These are phyloP conservation scores for Mesorhabditis belari DNA, from an alignment of 2,888 invertebrate genomes.

Conservation along the genomic window DNA sequence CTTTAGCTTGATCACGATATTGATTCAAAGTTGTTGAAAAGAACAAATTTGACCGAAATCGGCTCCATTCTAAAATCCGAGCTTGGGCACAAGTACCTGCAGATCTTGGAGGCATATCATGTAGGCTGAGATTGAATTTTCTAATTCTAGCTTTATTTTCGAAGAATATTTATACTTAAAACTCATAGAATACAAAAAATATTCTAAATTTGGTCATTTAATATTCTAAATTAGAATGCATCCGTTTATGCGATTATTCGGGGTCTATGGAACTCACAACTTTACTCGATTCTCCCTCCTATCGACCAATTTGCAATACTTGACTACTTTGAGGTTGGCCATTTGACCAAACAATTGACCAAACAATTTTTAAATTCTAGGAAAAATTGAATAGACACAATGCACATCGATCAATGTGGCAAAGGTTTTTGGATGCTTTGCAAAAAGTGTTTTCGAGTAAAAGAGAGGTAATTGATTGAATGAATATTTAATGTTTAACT, in stretches of 20 bases:
- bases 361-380: too few species aligned
- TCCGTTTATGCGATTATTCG: slow-evolving; percentile 28
- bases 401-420: slow-evolving; percentile 24
- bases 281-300: slow-evolving; percentile 20
- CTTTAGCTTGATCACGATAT: too few species aligned
- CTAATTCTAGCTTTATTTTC: not conserved
- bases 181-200: too few species aligned
- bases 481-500: too few species aligned
- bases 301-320: slow-evolving; percentile 30
- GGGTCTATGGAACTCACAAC: slow-evolving; percentile 22
- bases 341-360: too few species aligned
- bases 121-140: too few species aligned
- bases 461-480: not conserved
- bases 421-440: slow-evolving; percentile 17
- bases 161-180: not conserved
- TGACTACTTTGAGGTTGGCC: slow-evolving; percentile 22
- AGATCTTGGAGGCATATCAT: not conserved
- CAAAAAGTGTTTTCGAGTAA: not conserved
- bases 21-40: too few species aligned
- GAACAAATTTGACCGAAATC: not conserved
- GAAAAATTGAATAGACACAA: slow-evolving; percentile 9
- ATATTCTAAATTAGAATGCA: slow-evolving; percentile 32
- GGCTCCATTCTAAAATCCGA: not conserved
- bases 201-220: too few species aligned
- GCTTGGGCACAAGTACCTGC: not conserved